phyloP scores from a whole-genome alignment of 2,797 vertebrate genomes.

The Chelmon rostratus region DNA sequence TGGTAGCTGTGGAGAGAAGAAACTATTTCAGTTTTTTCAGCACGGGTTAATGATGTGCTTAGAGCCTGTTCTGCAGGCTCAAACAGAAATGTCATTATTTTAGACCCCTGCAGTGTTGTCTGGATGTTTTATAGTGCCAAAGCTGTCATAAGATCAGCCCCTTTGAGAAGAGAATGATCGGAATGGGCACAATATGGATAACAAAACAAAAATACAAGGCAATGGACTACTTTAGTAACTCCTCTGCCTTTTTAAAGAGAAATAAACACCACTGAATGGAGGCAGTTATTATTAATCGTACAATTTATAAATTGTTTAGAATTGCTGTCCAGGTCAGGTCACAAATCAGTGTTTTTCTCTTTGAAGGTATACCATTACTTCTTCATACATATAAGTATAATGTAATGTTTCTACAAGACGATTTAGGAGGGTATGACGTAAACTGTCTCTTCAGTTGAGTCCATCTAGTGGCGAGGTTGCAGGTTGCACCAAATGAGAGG shows the following conservation, averaged over 20 bases:
- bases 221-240: neutral
- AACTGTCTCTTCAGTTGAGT: neutral
- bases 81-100: neutral
- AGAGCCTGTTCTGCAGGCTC: neutral
- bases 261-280: neutral
- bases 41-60: neutral
- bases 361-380: neutral
- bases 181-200: neutral
- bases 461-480: neutral
- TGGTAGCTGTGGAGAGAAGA: slow-evolving; percentile 89
- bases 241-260: neutral
- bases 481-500: too few species aligned
- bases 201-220: neutral
- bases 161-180: neutral
- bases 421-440: neutral
- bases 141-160: neutral
- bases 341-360: neutral
- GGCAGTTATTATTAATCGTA: neutral
- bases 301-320: neutral
- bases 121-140: neutral
- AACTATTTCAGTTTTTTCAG: neutral
- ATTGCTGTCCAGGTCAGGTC: neutral
- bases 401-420: neutral
- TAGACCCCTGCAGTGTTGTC: neutral
- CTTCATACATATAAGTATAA: neutral